Evolutionary conservation across 2,888 invertebrate genomes (phyloP).

Genomic region (Eretmocerus hayati): DNA sequence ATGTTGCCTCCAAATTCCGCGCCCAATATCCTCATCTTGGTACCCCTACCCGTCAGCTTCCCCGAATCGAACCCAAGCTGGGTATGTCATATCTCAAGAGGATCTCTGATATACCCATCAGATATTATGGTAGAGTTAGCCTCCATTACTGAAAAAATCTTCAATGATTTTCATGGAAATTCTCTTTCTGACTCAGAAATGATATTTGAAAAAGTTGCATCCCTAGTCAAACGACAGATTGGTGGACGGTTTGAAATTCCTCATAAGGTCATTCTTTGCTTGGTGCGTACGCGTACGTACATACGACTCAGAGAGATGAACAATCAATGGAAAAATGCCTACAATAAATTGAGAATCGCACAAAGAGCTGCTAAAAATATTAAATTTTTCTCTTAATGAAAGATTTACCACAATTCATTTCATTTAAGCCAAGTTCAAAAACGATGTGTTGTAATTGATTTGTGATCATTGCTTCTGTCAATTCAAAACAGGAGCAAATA

Average conservation of each 20-base stretch:
- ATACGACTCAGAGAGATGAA: conserved; percentile 5
- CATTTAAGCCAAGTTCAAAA: too few relatives aligned
- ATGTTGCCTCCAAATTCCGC: conserved; percentile 4
- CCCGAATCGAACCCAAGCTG: not conserved
- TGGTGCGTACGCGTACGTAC: conserved; percentile 8
- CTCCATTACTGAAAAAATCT: not conserved
- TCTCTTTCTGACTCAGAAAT: not conserved
- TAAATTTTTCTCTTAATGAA: not conserved
- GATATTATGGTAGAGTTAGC: not conserved
- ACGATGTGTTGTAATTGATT: too few relatives aligned
- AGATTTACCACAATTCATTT: too few relatives aligned
- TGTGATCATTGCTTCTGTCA: too few relatives aligned
- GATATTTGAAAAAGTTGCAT: conserved; percentile 1
- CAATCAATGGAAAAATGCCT: not conserved
- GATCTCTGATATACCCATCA: not conserved
- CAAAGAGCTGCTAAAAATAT: not conserved
- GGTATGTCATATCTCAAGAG: not conserved
- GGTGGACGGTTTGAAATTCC: not conserved
- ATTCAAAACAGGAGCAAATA: too few relatives aligned
- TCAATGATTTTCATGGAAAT: conserved; percentile 1
- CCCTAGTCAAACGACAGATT: not conserved
- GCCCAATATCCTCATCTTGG: not conserved
- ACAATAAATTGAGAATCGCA: not conserved
- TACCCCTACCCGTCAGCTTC: not conserved
- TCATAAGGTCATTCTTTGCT: conserved; percentile 1